These are phyloP conservation scores for Bradypus variegatus DNA, from an alignment of 2,797 vertebrate genomes.

Conservation along the genomic window DNA sequence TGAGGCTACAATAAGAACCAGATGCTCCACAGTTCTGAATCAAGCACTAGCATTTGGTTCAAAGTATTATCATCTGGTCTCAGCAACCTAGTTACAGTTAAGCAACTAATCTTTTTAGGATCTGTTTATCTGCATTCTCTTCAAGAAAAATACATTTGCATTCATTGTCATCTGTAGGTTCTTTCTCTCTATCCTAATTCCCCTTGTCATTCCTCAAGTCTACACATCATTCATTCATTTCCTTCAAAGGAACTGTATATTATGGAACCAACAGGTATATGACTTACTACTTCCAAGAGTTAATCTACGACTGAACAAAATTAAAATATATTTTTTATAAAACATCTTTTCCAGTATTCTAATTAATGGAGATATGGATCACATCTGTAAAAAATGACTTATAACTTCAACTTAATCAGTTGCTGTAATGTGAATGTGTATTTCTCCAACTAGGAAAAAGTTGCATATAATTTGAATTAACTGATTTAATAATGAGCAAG, in stretches of 20 bases:
- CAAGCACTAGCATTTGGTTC: constrained; percentile 68
- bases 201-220: constrained; percentile 54
- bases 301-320: constrained; percentile 54
- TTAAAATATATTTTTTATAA: constrained; percentile 57
- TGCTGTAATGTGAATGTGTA: constrained; percentile 48
- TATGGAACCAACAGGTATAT: constrained; percentile 46
- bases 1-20: constrained; percentile 77
- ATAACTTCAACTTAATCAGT: constrained; percentile 44
- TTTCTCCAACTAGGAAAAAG: constrained; percentile 48
- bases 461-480: constrained; percentile 40
- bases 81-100: constrained; percentile 47
- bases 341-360: constrained; percentile 64
- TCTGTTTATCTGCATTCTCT: constrained; percentile 66
- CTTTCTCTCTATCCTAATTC: constrained; percentile 57
- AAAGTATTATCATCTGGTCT: constrained; percentile 64
- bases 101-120: constrained; percentile 42
- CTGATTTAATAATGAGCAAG: constrained; percentile 42
- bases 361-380: constrained; percentile 59
- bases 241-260: constrained; percentile 51
- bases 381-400: constrained; percentile 43
- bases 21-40: constrained; percentile 69
- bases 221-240: constrained; percentile 63
- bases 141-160: constrained; percentile 74
- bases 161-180: constrained; percentile 75
- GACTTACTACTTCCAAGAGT: constrained; percentile 31